Conservation (phyloP, 2,797 vertebrate species). For the Premnoplex brunnescens region DNA sequence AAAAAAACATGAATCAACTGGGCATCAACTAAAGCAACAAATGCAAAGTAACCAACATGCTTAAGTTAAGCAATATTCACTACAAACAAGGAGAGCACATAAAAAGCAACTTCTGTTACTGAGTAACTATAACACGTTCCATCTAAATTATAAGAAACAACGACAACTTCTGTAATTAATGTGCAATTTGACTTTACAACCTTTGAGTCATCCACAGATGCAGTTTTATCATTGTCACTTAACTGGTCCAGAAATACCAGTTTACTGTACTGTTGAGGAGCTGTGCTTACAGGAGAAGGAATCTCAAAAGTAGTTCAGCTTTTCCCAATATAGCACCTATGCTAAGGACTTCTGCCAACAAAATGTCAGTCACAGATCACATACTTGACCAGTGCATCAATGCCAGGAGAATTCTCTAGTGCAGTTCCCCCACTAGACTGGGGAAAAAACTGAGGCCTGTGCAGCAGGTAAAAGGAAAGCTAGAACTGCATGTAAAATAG, state of each 20-base stretch:
- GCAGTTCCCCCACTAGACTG: neutral
- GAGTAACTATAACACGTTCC: neutral
- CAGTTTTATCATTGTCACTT: neutral
- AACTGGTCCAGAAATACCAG: neutral
- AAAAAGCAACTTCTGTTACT: neutral
- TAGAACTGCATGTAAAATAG: neutral
- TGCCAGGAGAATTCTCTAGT: neutral
- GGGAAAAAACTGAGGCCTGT: neutral
- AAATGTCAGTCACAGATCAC: neutral
- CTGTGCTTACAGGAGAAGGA: neutral
- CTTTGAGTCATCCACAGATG: neutral
- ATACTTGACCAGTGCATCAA: neutral
- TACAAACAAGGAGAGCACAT: neutral
- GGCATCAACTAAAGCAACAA: neutral
- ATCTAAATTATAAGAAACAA: neutral
- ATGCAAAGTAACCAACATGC: neutral
- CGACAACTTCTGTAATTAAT: neutral
- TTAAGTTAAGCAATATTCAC: neutral
- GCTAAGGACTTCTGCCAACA: conserved; percentile 24
- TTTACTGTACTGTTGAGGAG: neutral
- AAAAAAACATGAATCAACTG: rapidly evolving
- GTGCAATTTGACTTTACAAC: neutral
- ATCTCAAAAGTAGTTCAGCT: neutral
- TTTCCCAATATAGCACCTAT: conserved; percentile 7
- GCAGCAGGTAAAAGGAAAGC: neutral